A percentile compares a stretch with the other conserved stretches of the same genome.
Evolutionary conservation across 1,140 invertebrate genomes (phyloP).

Genomic region (Chrysoperla carnea): DNA sequence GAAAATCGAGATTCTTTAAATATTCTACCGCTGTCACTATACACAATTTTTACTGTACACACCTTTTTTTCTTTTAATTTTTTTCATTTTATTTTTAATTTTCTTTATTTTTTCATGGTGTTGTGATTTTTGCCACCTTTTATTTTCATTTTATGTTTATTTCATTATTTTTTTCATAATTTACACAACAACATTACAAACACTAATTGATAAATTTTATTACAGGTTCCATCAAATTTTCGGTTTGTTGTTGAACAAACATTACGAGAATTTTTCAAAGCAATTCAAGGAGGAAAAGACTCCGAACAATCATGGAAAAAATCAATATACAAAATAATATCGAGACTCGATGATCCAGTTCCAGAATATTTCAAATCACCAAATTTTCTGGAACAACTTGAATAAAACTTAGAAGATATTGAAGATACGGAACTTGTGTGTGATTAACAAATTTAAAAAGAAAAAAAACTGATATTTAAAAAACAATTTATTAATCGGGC

Average conservation of each 20-base stretch:
- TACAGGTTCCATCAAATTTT: slow-evolving; percentile 92
- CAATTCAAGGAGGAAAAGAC: slow-evolving; percentile 90
- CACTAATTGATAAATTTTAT: not conserved
- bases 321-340: slow-evolving; percentile 99
- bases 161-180: too few relatives aligned
- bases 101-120: too few relatives aligned
- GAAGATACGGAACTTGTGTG: not conserved
- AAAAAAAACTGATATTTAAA: not conserved
- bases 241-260: slow-evolving; percentile 93
- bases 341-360: slow-evolving; percentile 92
- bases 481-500: too few relatives aligned
- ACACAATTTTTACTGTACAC: too few relatives aligned
- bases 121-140: too few relatives aligned
- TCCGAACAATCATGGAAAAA: slow-evolving; percentile 99
- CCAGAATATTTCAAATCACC: slow-evolving; percentile 99
- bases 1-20: too few relatives aligned
- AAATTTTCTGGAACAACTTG: slow-evolving; percentile 96
- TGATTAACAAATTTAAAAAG: not conserved
- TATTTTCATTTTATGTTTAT: too few relatives aligned
- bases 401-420: slow-evolving; percentile 28
- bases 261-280: slow-evolving; percentile 94
- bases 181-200: too few relatives aligned
- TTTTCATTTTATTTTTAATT: too few relatives aligned
- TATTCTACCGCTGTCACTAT: too few relatives aligned
- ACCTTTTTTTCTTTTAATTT: too few relatives aligned